Conservation (phyloP, 2,797 vertebrate genomes). For the Melanotaenia boesemani region DNA sequence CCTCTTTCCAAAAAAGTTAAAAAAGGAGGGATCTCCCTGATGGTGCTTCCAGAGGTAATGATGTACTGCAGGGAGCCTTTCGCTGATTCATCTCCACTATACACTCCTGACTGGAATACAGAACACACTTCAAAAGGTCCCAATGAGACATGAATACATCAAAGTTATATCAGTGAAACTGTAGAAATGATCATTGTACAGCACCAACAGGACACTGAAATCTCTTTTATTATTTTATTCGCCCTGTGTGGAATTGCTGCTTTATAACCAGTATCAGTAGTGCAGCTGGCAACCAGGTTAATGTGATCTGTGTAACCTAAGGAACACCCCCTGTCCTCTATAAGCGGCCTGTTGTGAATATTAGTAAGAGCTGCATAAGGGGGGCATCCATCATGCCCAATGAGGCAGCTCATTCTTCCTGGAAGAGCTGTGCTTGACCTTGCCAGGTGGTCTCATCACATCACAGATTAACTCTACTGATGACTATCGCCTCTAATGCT, state of each 20-base stretch:
- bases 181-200: not conserved
- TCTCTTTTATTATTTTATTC: not conserved
- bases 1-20: constrained; percentile 33
- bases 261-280: not conserved
- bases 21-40: constrained; percentile 55
- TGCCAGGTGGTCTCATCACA: constrained; percentile 68
- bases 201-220: constrained; percentile 12
- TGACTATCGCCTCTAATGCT: constrained; percentile 55
- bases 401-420: constrained; percentile 43
- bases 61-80: constrained; percentile 44
- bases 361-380: constrained; percentile 7
- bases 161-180: not conserved
- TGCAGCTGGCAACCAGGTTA: not conserved
- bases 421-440: constrained; percentile 60
- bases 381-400: constrained; percentile 49
- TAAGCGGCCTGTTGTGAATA: constrained; percentile 21
- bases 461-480: constrained; percentile 69
- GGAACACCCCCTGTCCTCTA: constrained; percentile 9
- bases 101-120: constrained; percentile 47
- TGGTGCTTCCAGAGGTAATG: constrained; percentile 46
- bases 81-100: constrained; percentile 48
- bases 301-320: constrained; percentile 16
- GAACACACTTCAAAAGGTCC: constrained; percentile 34
- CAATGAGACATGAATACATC: constrained; percentile 28
- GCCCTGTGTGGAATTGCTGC: not conserved